Percentiles rank a stretch among this genome's conserved stretches.
phyloP scores from a whole-genome alignment of 2,113 vertebrate genomes.

The Leptocoma aspasia region DNA sequence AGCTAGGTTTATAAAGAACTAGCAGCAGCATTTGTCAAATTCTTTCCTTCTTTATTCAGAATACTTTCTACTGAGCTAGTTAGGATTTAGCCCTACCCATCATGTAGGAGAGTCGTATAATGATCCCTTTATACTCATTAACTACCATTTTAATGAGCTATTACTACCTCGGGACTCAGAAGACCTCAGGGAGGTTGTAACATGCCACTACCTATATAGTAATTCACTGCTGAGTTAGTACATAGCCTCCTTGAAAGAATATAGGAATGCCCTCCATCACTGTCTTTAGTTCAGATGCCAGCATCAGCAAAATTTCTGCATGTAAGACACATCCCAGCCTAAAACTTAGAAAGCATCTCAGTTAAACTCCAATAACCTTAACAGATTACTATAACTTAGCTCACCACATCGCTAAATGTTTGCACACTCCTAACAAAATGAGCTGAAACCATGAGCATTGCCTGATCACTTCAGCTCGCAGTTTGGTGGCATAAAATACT shows the following conservation, averaged over 20 bases:
- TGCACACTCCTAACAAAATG: neutral
- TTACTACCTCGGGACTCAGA: slow-evolving; percentile 61
- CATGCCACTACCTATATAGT: slow-evolving; percentile 65
- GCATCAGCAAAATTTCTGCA: slow-evolving; percentile 27
- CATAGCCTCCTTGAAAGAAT: slow-evolving; percentile 58
- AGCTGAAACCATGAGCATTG: neutral
- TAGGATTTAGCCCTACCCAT: slow-evolving; percentile 2
- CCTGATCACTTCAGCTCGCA: neutral
- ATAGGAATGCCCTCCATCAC: slow-evolving; percentile 43
- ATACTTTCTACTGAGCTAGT: slow-evolving; percentile 27
- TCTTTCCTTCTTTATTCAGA: slow-evolving; percentile 10
- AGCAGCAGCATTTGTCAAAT: neutral
- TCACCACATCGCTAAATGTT: neutral
- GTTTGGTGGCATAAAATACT: neutral
- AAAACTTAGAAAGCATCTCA: neutral
- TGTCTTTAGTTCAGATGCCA: neutral
- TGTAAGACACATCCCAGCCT: neutral
- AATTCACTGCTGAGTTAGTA: slow-evolving; percentile 62
- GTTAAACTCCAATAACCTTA: neutral
- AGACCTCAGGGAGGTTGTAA: slow-evolving; percentile 66
- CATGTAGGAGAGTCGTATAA: slow-evolving; percentile 14
- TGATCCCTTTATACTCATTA: slow-evolving; percentile 62
- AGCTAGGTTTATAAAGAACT: neutral
- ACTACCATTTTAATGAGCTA: slow-evolving; percentile 68
- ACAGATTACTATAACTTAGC: neutral